Conservation (phyloP, 2,113 vertebrate genomes). For the Eira barbara region DNA sequence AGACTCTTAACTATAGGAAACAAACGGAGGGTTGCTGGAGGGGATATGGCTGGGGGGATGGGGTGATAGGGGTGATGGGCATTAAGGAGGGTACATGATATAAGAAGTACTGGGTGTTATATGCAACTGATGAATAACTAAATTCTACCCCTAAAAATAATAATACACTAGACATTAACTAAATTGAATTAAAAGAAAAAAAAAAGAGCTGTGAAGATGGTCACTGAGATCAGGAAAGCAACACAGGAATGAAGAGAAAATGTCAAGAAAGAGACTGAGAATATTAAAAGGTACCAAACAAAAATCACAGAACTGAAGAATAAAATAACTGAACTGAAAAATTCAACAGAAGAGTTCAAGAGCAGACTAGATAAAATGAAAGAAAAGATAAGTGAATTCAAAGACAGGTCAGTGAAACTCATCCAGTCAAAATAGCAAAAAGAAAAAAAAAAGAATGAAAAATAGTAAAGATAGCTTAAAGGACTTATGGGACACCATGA, state of each 20-base stretch:
- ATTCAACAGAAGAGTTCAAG: neutral
- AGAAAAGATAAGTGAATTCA: neutral
- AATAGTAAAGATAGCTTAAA: neutral
- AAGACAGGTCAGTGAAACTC: neutral
- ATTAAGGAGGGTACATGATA: neutral
- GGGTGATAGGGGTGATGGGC: neutral
- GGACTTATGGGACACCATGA: neutral
- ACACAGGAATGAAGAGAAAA: neutral
- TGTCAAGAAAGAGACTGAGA: neutral
- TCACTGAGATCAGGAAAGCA: neutral
- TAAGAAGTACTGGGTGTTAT: neutral
- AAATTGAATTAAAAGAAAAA: neutral
- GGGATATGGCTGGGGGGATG: neutral
- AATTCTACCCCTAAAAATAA: neutral
- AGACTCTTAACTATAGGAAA: neutral
- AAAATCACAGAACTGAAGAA: neutral
- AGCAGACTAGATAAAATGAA: neutral
- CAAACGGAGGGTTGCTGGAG: neutral
- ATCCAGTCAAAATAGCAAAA: neutral
- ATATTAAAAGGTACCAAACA: neutral
- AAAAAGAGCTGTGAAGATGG: neutral
- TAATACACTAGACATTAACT: neutral
- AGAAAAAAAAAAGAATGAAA: neutral
- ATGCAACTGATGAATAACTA: neutral
- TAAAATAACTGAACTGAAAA: neutral